Evolutionary conservation across 2,113 vertebrate species (phyloP).

Genomic region (Epinephelus cyanopodus): DNA sequence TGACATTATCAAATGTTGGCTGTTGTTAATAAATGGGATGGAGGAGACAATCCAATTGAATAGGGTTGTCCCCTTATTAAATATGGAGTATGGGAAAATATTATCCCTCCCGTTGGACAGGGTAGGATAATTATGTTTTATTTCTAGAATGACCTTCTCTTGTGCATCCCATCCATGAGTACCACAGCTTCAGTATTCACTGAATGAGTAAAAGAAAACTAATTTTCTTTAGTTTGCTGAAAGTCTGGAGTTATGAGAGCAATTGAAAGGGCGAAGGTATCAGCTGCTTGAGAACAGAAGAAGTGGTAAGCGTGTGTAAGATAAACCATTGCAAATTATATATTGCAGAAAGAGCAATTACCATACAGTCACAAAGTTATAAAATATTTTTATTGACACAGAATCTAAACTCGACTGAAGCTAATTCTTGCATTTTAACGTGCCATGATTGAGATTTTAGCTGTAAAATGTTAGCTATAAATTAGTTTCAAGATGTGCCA

Average conservation of each 20-base stretch:
- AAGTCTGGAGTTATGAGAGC: slow-evolving; percentile 46
- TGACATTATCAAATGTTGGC: slow-evolving; percentile 60
- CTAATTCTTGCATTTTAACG: slow-evolving; percentile 27
- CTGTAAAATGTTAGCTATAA: slow-evolving; percentile 23
- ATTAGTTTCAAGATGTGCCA: slow-evolving; percentile 22
- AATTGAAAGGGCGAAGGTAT: slow-evolving; percentile 35
- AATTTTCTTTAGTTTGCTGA: slow-evolving; percentile 5
- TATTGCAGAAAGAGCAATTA: slow-evolving; percentile 13
- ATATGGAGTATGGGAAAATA: slow-evolving; percentile 30
- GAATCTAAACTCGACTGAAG: neutral
- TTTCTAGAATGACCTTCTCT: slow-evolving; percentile 43
- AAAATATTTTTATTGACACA: neutral
- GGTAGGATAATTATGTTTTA: slow-evolving; percentile 38
- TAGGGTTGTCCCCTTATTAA: slow-evolving; percentile 51
- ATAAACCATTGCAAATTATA: slow-evolving; percentile 13
- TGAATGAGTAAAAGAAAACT: neutral
- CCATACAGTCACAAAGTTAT: neutral
- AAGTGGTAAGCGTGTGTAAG: slow-evolving; percentile 2
- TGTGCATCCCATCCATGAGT: slow-evolving; percentile 16
- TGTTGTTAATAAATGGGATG: slow-evolving; percentile 55
- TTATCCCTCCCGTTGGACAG: slow-evolving; percentile 28
- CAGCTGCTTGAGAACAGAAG: slow-evolving; percentile 4
- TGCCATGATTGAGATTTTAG: slow-evolving; percentile 25
- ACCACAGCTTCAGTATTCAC: slow-evolving; percentile 1
- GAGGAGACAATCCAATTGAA: slow-evolving; percentile 55